Evolutionary conservation across 2,888 invertebrate species (phyloP), one percentile per base, ranked within the genome.

Genomic region (Ormyrus nitidulus): DNA sequence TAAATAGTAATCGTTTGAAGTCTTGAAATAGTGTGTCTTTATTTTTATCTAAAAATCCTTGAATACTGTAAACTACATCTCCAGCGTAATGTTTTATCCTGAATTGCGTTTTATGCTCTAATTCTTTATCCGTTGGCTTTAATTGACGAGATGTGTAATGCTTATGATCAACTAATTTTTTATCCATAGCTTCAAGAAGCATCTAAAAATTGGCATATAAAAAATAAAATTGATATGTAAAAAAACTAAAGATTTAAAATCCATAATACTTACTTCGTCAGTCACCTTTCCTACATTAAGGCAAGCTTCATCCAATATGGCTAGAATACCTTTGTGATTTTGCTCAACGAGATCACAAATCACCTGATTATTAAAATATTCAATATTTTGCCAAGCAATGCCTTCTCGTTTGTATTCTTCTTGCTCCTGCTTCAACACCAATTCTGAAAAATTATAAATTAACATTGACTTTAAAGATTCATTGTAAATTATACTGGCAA

Each of bases 231-330:
- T 58, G 48, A 49, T 76, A 34, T 46, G n/a, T 48, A 53, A 48
- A 59, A 44, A 65, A 9, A 61, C 11, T 13, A 64, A 13, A n/a
- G n/a, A 51, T 61, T 49, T 11, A 48, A 51, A 74, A 34, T 65
- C 69, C 82, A 81, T 84, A 91, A 34, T 65, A 73, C 82, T 81
- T 84, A 91, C 92, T 89, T 91, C 91, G 87, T 95, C 95, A 0
- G 93, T 96, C 13, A 97, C 95, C 92, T 96, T 97, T 80, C 99
- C 99, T 46, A 99, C 98, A 86, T 96, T 98, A 66, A 98, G 94
- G 86, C 98, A 99, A 6, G 99, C 99, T 91, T 99, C 99, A 89
- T 99, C 99, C 94, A 99, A 95, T 84, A 99, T 97, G 79, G 99
- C 95, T 83, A 96, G 93, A 81, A 97, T 94, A 81, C 99, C 99